Percentiles rank a stretch among this genome's conserved stretches.
Conservation (phyloP, 1,140 invertebrate genomes). For the Steinernema feltiae region DNA sequence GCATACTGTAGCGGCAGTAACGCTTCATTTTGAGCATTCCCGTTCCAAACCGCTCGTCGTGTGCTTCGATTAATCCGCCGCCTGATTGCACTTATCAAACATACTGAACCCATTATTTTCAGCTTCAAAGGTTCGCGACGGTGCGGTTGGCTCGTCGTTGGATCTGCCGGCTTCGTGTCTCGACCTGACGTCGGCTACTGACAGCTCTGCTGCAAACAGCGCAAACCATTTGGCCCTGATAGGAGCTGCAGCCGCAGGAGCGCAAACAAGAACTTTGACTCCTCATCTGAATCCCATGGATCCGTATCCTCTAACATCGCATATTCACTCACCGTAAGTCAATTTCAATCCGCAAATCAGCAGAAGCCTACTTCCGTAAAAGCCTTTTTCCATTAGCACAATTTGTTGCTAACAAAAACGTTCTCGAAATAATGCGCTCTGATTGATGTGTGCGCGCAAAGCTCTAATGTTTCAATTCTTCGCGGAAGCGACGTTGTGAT, state of each 20-base stretch:
- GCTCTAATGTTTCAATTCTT: slow-evolving; percentile 11
- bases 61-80: neutral
- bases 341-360: neutral
- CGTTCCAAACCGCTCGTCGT: neutral
- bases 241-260: neutral
- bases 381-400: too few species aligned
- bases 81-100: neutral
- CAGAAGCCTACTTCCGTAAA: neutral
- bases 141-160: neutral
- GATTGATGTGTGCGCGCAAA: neutral
- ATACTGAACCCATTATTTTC: neutral
- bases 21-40: neutral
- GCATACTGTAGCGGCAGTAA: neutral
- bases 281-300: slow-evolving; percentile 4
- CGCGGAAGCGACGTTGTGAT: neutral
- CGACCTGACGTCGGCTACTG: neutral
- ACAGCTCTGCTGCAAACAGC: neutral
- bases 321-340: slow-evolving; percentile 11
- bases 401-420: too few species aligned
- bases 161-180: neutral
- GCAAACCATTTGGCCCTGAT: slow-evolving; percentile 7
- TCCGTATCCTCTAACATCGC: neutral
- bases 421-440: neutral
- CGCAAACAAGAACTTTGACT: slow-evolving; percentile 2
- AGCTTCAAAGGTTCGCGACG: slow-evolving; percentile 11